These are phyloP conservation scores for Iselma pallidipennis DNA, from an alignment of 2,888 invertebrate genomes.

Conservation along the genomic window DNA sequence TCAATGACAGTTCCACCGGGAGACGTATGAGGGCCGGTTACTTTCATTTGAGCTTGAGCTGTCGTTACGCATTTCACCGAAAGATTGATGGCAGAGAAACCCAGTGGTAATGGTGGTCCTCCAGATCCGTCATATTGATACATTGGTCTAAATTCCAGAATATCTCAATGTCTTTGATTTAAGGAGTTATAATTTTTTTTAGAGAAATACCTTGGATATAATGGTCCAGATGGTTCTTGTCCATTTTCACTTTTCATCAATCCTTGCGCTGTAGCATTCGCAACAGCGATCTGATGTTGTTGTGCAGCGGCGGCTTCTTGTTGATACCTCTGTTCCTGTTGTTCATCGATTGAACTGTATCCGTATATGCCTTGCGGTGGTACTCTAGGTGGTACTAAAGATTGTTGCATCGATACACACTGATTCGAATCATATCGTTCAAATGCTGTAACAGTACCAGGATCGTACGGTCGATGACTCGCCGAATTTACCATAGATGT, in stretches of 20 bases:
- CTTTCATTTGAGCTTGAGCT: conserved; percentile 68
- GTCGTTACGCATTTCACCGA: conserved; percentile 84
- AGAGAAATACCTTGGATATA: conserved; percentile 73
- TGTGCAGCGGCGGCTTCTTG: conserved; percentile 53
- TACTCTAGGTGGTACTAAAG: conserved; percentile 56
- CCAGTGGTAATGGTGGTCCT: conserved; percentile 71
- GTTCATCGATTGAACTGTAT: conserved; percentile 62
- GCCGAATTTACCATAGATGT: conserved; percentile 57
- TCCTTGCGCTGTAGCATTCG: conserved; percentile 59
- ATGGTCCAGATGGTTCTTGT: conserved; percentile 71
- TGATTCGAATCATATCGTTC: conserved; percentile 65
- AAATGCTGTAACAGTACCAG: conserved; percentile 63
- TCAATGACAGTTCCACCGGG: conserved; percentile 82
- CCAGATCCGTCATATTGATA: conserved; percentile 79
- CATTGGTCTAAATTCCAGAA: conserved; percentile 71
- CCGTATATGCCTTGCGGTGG: conserved; percentile 65
- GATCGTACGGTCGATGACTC: conserved; percentile 64
- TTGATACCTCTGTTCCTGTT: conserved; percentile 63
- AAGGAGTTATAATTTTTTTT: too few relatives aligned
- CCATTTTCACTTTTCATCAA: conserved; percentile 69
- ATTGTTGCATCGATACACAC: conserved; percentile 56
- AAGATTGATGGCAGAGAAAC: conserved; percentile 80
- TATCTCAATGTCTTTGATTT: too few relatives aligned
- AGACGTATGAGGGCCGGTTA: conserved; percentile 68
- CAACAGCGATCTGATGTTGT: conserved; percentile 60